Evolutionary conservation across 1,140 invertebrate species (phyloP).

Genomic region (Hypsibius dujardini): DNA sequence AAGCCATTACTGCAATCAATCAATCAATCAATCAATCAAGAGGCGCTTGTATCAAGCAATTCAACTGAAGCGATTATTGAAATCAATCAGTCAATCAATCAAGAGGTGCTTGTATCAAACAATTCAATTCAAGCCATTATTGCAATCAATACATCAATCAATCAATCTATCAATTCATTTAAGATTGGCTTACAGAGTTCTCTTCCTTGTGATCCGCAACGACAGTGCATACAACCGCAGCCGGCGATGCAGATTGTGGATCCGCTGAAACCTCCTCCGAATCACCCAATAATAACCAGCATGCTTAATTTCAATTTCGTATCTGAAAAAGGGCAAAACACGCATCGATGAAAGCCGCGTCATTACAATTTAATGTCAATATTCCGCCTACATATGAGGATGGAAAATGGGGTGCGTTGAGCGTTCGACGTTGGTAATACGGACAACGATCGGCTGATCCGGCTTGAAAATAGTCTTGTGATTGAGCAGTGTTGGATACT

Average conservation of each 20-base stretch:
- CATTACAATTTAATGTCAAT: constrained; percentile 4
- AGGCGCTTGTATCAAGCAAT: background rate
- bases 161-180: too few species aligned
- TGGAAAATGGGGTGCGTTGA: constrained; percentile 13
- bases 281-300: constrained; percentile 66
- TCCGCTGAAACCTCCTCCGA: constrained; percentile 69
- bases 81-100: constrained; percentile 19
- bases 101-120: background rate
- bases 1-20: constrained; percentile 24
- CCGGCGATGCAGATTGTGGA: constrained; percentile 64
- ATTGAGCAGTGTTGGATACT: background rate
- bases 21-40: constrained; percentile 17
- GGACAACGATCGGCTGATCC: background rate
- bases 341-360: constrained; percentile 3
- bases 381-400: constrained; percentile 15
- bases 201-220: constrained; percentile 7
- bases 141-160: constrained; percentile 19
- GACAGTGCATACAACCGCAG: constrained; percentile 47
- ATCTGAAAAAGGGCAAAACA: constrained; percentile 38
- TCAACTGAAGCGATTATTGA: constrained; percentile 24
- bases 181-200: constrained; percentile 13
- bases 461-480: background rate
- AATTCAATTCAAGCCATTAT: too few species aligned
- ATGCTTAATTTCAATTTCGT: constrained; percentile 64
- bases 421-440: background rate